These are phyloP conservation scores for Rhimphoctona megacephalus DNA, from an alignment of 2,888 invertebrate genomes.

Conservation along the genomic window DNA sequence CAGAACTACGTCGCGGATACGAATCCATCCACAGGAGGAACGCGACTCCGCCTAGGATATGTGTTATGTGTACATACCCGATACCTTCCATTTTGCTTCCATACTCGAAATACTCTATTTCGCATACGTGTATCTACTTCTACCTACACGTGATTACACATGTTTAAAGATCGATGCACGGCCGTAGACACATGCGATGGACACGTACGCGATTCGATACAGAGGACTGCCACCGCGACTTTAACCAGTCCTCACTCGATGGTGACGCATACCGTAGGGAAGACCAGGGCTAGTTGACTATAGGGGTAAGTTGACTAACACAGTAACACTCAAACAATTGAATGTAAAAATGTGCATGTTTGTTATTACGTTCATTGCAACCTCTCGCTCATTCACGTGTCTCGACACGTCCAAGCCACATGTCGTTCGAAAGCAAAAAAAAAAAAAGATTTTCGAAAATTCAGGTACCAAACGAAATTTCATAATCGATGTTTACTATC, in stretches of 20 bases:
- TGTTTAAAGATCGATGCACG: constrained; percentile 40
- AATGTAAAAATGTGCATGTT: too few species aligned
- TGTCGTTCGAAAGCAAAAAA: too few species aligned
- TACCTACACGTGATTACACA: constrained; percentile 24
- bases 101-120: constrained; percentile 30
- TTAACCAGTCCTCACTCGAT: background rate
- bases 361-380: too few species aligned
- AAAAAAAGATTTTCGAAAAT: too few species aligned
- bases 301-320: too few species aligned
- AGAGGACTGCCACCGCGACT: background rate
- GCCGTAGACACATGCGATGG: constrained; percentile 1
- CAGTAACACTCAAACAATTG: too few species aligned
- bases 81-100: background rate
- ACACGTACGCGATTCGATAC: background rate
- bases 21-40: constrained; percentile 29
- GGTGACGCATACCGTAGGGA: constrained; percentile 17
- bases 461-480: too few species aligned
- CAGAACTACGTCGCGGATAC: constrained; percentile 27
- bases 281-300: too few species aligned
- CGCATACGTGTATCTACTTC: constrained; percentile 9
- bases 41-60: background rate
- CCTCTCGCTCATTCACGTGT: too few species aligned
- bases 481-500: too few species aligned
- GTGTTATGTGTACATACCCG: background rate
- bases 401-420: too few species aligned